Base-by-base conservation (phyloP, 2,888 invertebrate genomes). In the Yponomeuta sedellus region DNA sequence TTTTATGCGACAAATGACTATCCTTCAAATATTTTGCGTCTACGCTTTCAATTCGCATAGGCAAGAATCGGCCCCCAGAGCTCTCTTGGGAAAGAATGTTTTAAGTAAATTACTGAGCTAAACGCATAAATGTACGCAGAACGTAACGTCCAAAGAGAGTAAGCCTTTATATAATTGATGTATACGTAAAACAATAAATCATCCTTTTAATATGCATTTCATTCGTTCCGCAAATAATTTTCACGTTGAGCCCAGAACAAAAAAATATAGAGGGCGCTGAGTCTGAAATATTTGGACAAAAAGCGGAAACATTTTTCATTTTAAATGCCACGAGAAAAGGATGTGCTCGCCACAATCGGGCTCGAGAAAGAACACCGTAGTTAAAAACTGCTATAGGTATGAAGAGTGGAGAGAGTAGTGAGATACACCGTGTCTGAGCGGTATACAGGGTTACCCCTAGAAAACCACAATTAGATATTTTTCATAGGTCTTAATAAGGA, bases 241-340 rank as follows among this genome's bases (percentile, higher is more conserved):
- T 66, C 64, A 64, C 64, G 66, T 39, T 56, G 28, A 67, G 71
- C 62, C 68, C 64, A 66, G 59, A 67, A 62, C 68, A 69, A 71
- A 71, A 68, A 69, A 52, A 52, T 52, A 52, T 12, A 52, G 3
- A 52, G 44, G 44, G 59, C 66, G 62, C 68, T 67, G 69, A 67
- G 58, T 65, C 59, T 58, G 70, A 73, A 71, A 70, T 72, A 72
- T 71, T 72, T 71, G 70, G 70, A 70, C 68, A 68, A 72, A 72
- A 71, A 70, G 61, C 67, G 69, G 67, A 67, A 64, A 69, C 70
- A 68, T 70, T 73, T 72, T 74, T 71, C 69, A 69, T 66, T 67
- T 68, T 69, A 59, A 64, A 66, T 67, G 67, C 67, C 65, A 69
- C 70, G 71, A 70, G 70, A 70, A 66, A 66, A 66, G 66, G 58